Percentiles rank a stretch among this genome's conserved stretches.
Conservation (phyloP, 2,888 invertebrate genomes). For the Pseudanteris insignis region DNA sequence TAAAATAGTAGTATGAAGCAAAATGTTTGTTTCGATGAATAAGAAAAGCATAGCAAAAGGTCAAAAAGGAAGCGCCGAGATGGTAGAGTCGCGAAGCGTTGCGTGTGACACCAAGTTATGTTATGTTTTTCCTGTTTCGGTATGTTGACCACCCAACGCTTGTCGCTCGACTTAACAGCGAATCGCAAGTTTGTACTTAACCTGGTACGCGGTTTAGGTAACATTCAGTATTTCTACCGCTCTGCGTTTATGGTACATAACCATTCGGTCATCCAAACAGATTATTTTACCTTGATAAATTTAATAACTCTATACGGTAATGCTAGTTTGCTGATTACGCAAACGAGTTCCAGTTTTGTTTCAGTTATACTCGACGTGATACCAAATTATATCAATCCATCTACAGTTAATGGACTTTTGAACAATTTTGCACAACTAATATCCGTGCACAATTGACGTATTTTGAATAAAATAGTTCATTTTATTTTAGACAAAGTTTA, state of each 20-base stretch:
- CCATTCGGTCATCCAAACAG: conserved; percentile 61
- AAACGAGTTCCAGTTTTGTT: conserved; percentile 44
- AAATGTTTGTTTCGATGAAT: too few relatives aligned
- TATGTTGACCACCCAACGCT: conserved; percentile 53
- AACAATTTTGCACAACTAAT: too few relatives aligned
- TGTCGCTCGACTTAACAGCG: conserved; percentile 49
- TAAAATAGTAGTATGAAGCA: too few relatives aligned
- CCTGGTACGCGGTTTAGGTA: conserved; percentile 56
- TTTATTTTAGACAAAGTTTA: too few relatives aligned
- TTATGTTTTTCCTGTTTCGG: conserved; percentile 58
- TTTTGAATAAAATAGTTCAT: too few relatives aligned
- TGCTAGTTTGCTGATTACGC: conserved; percentile 60
- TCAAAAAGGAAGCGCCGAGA: conserved; percentile 48
- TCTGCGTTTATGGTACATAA: conserved; percentile 66
- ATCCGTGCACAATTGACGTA: too few relatives aligned
- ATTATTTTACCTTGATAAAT: conserved; percentile 67
- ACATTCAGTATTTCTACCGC: conserved; percentile 63
- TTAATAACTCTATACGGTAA: conserved; percentile 65
- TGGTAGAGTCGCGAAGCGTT: conserved; percentile 65
- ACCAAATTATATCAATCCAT: conserved; percentile 44
- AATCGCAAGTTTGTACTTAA: conserved; percentile 55
- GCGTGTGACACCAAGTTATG: conserved; percentile 64
- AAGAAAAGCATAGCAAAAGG: conserved; percentile 42
- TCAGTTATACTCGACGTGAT: conserved; percentile 35
- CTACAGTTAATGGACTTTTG: conserved; percentile 28